Percentiles rank a stretch among this genome's conserved stretches.
phyloP scores from a whole-genome alignment of 1,140 invertebrate genomes.

The Druon quercuslanigerum region DNA sequence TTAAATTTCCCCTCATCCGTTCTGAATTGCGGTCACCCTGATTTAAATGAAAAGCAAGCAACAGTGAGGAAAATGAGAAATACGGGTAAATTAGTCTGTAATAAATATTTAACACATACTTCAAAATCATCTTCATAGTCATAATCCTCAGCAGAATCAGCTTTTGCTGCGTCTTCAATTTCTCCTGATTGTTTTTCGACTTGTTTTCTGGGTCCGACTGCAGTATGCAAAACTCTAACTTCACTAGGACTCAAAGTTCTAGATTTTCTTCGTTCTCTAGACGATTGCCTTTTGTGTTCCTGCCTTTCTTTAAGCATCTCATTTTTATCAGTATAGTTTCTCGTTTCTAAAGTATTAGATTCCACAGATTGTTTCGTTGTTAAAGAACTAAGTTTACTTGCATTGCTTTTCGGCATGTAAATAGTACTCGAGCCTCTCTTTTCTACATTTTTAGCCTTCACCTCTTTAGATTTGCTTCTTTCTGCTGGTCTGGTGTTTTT shows the following conservation, averaged over 20 bases:
- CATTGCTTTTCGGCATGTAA: constrained; percentile 55
- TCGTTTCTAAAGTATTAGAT: constrained; percentile 19
- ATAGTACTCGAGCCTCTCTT: constrained; percentile 61
- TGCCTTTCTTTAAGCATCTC: constrained; percentile 30
- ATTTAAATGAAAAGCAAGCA: not conserved
- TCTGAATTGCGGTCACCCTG: no score
- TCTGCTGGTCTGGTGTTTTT: constrained; percentile 35
- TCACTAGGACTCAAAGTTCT: constrained; percentile 67
- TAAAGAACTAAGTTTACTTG: constrained; percentile 30
- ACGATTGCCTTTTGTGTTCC: constrained; percentile 40
- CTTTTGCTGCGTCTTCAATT: constrained; percentile 9
- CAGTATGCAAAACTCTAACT: constrained; percentile 59
- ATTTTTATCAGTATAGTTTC: constrained; percentile 24
- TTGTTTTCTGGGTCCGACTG: not conserved
- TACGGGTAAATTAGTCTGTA: not conserved
- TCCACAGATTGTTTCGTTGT: constrained; percentile 9
- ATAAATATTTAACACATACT: constrained; percentile 53
- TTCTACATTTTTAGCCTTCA: constrained; percentile 47
- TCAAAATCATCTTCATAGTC: constrained; percentile 77
- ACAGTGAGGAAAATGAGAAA: constrained; percentile 6
- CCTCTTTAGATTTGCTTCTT: constrained; percentile 18
- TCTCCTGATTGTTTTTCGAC: not conserved
- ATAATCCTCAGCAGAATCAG: constrained; percentile 41
- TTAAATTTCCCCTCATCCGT: no score
- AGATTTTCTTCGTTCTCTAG: constrained; percentile 58